A percentile compares a stretch with the other conserved stretches of the same genome.
These are phyloP conservation scores for Ceyx margarethae DNA, from an alignment of 2,113 vertebrate species.

Conservation along the genomic window DNA sequence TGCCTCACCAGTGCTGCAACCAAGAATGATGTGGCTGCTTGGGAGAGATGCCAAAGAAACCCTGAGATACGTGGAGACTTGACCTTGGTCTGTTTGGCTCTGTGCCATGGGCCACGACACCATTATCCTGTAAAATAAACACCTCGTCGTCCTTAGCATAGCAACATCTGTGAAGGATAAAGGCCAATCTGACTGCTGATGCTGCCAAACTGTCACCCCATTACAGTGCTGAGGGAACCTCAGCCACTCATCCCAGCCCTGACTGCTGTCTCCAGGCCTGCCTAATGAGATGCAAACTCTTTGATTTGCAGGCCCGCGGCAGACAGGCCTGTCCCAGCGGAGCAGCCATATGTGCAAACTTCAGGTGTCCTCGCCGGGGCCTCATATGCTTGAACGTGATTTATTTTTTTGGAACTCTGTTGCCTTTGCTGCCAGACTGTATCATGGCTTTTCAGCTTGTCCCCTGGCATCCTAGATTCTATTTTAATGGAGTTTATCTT, in stretches of 20 bases:
- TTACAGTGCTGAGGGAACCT: neutral
- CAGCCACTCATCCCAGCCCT: neutral
- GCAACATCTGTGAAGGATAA: conserved; percentile 27
- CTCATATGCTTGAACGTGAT: neutral
- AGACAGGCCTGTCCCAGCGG: conserved; percentile 8
- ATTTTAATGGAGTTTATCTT: conserved; percentile 15
- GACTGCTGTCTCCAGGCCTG: neutral
- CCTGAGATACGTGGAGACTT: neutral
- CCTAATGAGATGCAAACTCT: conserved; percentile 1
- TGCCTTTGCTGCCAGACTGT: neutral
- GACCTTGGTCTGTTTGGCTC: conserved; percentile 45
- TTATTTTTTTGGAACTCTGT: neutral
- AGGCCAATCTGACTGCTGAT: conserved; percentile 16
- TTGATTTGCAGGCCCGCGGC: neutral
- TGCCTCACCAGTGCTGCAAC: neutral
- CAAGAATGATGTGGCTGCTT: neutral
- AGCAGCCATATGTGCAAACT: conserved; percentile 39
- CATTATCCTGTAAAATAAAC: conserved; percentile 31
- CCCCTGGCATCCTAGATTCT: neutral
- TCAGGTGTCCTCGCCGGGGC: conserved; percentile 8
- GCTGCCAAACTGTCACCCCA: conserved; percentile 34
- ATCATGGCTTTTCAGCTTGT: neutral
- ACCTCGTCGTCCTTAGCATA: neutral
- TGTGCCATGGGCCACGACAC: neutral
- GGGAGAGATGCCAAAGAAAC: conserved; percentile 6